phyloP scores from a whole-genome alignment of 2,797 vertebrate species.

The Megaceryle alcyon region DNA sequence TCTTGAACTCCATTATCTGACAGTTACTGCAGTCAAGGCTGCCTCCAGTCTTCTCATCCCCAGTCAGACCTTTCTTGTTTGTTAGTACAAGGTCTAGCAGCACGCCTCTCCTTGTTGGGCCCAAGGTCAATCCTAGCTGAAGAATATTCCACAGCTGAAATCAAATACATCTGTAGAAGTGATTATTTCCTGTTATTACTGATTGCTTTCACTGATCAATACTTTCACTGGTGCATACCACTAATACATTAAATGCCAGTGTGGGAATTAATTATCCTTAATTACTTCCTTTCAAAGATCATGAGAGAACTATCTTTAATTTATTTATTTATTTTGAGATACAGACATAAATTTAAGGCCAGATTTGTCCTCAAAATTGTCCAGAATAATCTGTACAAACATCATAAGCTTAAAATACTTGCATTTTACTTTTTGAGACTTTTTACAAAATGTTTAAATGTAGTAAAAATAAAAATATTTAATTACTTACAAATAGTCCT shows the following conservation, averaged over 20 bases:
- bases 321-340: neutral
- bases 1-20: no score
- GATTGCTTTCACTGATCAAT: constrained; percentile 33
- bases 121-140: neutral
- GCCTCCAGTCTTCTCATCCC: no score
- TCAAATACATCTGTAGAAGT: neutral
- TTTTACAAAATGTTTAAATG: neutral
- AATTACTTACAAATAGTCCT: neutral
- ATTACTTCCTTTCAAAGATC: constrained; percentile 30
- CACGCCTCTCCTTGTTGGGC: no score
- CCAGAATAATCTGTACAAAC: neutral
- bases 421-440: neutral
- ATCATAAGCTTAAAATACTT: neutral
- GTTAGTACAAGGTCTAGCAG: no score
- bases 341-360: neutral
- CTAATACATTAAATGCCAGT: constrained; percentile 27
- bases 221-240: constrained; percentile 2
- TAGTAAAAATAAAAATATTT: neutral
- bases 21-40: no score
- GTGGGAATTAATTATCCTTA: constrained; percentile 6
- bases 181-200: constrained; percentile 35
- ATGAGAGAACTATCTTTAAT: neutral
- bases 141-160: neutral
- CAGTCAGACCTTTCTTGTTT: no score
- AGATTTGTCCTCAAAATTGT: neutral